Evolutionary conservation across 2,797 vertebrate genomes (phyloP).

Genomic region (Australoheros facetus): DNA sequence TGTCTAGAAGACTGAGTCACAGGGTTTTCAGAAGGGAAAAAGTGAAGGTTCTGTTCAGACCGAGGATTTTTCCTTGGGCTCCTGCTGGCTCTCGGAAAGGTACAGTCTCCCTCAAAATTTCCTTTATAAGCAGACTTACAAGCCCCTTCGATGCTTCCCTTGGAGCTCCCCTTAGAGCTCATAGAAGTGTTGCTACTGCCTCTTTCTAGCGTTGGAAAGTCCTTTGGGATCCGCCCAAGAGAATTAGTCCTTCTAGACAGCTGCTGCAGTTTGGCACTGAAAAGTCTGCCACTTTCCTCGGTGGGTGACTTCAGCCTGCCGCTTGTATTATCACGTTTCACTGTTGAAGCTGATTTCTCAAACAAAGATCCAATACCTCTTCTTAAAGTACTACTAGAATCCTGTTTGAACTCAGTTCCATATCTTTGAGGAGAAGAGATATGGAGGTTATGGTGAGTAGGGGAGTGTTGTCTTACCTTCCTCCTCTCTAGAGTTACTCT

Average conservation of each 20-base stretch:
- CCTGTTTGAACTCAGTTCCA: conserved; percentile 86
- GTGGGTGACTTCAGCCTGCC: conserved; percentile 78
- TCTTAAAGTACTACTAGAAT: conserved; percentile 59
- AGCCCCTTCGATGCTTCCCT: conserved; percentile 75
- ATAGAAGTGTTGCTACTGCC: conserved; percentile 85
- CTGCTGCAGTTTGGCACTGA: conserved; percentile 91
- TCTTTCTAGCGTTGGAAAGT: conserved; percentile 85
- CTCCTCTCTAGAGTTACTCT: conserved; percentile 85
- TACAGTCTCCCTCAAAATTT: conserved; percentile 81
- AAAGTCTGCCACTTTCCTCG: conserved; percentile 87
- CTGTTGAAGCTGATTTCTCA: conserved; percentile 69
- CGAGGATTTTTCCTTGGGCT: conserved; percentile 84
- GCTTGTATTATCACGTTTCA: conserved; percentile 75
- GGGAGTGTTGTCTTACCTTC: conserved; percentile 79
- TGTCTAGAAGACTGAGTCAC: conserved; percentile 78
- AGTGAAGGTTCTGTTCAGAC: conserved; percentile 74
- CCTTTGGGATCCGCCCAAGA: conserved; percentile 81
- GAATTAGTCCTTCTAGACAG: conserved; percentile 88
- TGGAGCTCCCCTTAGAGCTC: conserved; percentile 78
- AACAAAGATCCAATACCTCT: conserved; percentile 72
- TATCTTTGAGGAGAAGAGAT: conserved; percentile 84
- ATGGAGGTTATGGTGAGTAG: conserved; percentile 79
- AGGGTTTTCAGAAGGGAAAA: conserved; percentile 57
- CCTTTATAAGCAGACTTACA: conserved; percentile 50
- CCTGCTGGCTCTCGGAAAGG: conserved; percentile 86